A percentile compares a stretch with the other conserved stretches of the same genome.
Conservation (phyloP, 2,888 invertebrate species). For the Achlya flavicornis region DNA sequence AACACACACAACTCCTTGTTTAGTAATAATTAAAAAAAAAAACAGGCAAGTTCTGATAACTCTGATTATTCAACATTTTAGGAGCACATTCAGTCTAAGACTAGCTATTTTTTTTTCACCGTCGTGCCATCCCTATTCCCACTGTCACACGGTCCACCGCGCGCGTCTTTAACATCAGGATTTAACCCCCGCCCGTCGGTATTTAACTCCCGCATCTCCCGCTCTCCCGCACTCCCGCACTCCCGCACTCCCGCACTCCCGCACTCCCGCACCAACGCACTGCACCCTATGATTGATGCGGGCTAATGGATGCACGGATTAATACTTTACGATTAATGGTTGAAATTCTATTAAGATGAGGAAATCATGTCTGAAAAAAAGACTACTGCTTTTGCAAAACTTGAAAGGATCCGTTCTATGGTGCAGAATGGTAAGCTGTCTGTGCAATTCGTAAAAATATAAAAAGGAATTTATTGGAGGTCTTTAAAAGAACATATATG, state of each 20-base stretch:
- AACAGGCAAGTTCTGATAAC: too few relatives aligned
- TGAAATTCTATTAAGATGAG: not conserved
- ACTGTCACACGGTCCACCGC: constrained; percentile 53
- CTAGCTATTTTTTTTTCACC: not conserved
- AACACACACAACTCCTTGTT: too few relatives aligned
- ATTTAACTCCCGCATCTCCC: constrained; percentile 20
- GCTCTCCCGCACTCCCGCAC: constrained; percentile 18
- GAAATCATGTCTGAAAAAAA: too few relatives aligned
- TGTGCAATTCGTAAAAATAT: too few relatives aligned
- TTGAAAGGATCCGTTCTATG: too few relatives aligned
- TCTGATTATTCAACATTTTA: too few relatives aligned
- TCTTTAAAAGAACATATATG: too few relatives aligned
- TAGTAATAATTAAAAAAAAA: too few relatives aligned
- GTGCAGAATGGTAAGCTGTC: too few relatives aligned
- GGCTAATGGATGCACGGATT: constrained; percentile 54
- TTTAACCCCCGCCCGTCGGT: constrained; percentile 15
- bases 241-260: not conserved
- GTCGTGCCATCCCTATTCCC: constrained; percentile 3
- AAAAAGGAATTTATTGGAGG: too few relatives aligned
- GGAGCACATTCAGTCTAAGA: too few relatives aligned
- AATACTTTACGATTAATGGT: constrained; percentile 20
- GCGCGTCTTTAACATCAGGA: constrained; percentile 27
- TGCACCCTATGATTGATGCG: constrained; percentile 52
- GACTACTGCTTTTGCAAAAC: too few relatives aligned
- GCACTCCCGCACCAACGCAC: not conserved